These are phyloP conservation scores for Styela clava DNA, from an alignment of 23 tunicate species.

Conservation along the genomic window DNA sequence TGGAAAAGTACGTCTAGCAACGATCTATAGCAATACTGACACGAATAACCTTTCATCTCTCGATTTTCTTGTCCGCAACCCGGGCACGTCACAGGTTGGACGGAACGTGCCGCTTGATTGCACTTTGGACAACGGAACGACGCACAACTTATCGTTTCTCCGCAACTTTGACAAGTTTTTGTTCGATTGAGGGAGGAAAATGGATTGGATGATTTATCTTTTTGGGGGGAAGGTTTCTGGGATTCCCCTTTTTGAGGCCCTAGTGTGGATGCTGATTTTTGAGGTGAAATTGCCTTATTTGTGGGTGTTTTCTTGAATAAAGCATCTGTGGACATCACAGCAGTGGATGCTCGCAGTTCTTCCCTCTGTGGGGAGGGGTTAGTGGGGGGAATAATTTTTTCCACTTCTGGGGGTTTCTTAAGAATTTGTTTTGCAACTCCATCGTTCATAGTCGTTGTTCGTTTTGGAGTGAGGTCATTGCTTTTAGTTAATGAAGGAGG, in stretches of 20 bases:
- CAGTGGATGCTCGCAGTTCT: background rate
- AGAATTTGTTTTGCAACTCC: too few species aligned
- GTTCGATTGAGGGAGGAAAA: conserved; percentile 24
- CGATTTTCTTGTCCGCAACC: conserved; percentile 61
- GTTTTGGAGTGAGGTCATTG: background rate
- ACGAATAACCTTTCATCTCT: conserved; percentile 73
- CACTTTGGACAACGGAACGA: conserved; percentile 70
- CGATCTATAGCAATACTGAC: conserved; percentile 69
- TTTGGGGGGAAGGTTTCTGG: background rate
- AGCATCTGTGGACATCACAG: conserved; percentile 9
- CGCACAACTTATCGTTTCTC: conserved; percentile 50
- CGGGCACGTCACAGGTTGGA: conserved; percentile 58
- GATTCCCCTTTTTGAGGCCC: background rate
- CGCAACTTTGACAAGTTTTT: conserved; percentile 59
- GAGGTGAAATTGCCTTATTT: background rate
- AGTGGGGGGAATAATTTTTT: background rate
- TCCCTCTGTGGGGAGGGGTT: background rate
- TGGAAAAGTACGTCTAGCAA: conserved; percentile 53
- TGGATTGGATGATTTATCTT: background rate
- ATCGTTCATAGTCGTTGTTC: too few species aligned
- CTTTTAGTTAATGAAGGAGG: background rate
- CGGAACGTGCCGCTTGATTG: conserved; percentile 31
- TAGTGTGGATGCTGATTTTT: too few species aligned
- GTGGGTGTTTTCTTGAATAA: conserved; percentile 1
- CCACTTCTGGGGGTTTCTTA: background rate